Evolutionary conservation across 2,797 vertebrate genomes (phyloP), one percentile per base, ranked within the genome.

Genomic region (Takifugu ocellatus): DNA sequence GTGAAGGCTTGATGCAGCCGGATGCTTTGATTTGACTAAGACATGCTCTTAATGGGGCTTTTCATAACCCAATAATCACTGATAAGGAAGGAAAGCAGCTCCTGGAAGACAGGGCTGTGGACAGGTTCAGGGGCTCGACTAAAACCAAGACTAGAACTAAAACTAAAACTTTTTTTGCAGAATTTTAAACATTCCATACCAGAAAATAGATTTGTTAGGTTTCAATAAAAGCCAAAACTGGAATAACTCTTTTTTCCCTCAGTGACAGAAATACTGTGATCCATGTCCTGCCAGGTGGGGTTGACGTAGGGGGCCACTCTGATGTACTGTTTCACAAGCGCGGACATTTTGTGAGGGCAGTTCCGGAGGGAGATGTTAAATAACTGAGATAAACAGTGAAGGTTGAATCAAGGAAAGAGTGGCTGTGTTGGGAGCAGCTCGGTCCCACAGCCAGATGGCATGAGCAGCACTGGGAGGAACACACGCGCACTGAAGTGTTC

Each of bases 371-470:
- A 59, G 14, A 31, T 14, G 29, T 36, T 1, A 52, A 54, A 47
- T 45, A 52, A 50, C 9, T 39, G 15, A 54, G 14, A 36, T 14
- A 39, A 51, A 21, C 46, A 49, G 50, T 52, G 44, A 69, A 65
- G 68, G 51, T 67, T 60, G 43, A 66, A 57, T 60, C 58, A 36
- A 44, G 29, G 27, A 61, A 5, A 29, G 5, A 42, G 17, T 10
- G 59, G 36, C 57, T 52, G 66, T 53, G 10, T 12, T 46, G 66
- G 63, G 78, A 60, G 54, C 68, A 52, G 60, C 33, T 33, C 43
- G 54, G 51, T 82, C 78, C 65, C 79, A 47, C 55, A 67, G 75
- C 81, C 85, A 88, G 85, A 88, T 87, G 85, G 81, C 15, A 80
- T 15, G 55, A 63, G 52, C 55, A 49, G 49, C 11, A 8, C 59